Base-by-base conservation (phyloP, 35 echinoderm and acorn worm genomes). In the Patiria miniata region DNA sequence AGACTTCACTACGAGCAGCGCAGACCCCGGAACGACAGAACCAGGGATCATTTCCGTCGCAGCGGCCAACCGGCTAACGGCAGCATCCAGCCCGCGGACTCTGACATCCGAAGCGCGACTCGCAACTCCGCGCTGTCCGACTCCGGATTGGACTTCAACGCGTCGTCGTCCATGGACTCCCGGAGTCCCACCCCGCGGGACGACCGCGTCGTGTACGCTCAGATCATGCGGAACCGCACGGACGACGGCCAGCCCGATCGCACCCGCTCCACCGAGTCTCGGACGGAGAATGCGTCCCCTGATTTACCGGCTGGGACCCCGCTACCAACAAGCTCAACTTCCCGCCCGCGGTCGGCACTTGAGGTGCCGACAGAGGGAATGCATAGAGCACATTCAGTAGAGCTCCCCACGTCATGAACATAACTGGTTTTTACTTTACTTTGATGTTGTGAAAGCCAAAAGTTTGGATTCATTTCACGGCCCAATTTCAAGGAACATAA, bases 171-270 rank as follows among this genome's bases (percentile, higher is more conserved):
- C 2, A 39, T 84, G 16, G 82, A 84, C n/a, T 84, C 82, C 0
- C 51, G 82, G 33, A 84, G 82, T 84, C 33, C 39, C 7, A 84
- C 82, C 19, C 82, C 82, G 7, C 82, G 57, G 36, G 81, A 56
- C 18, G 82, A 84, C 8, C 53, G 51, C 5, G 0, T 84, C 15
- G 82, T 84, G 8, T 84, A 84, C 39, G 82, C 82, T 60, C 53
- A 51, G 36, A 84, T 84, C 34, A 38, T 84, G 26, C 82, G 12
- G 0, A 84, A 58, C 36, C 8, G 57, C 14, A 22, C 54, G 1
- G 65, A 30, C 5, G 2, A 73, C 26, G 14, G 7, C n/a, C 14
- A n/a, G n/a, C 8, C 21, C 18, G 6, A 23, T 6, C 60, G 60
- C n/a, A 28, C 19, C 15, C 65, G 26, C 1, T 12, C 14, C 23